Evolutionary conservation across 2,797 vertebrate species (phyloP).

Genomic region (Protonibea diacanthus): DNA sequence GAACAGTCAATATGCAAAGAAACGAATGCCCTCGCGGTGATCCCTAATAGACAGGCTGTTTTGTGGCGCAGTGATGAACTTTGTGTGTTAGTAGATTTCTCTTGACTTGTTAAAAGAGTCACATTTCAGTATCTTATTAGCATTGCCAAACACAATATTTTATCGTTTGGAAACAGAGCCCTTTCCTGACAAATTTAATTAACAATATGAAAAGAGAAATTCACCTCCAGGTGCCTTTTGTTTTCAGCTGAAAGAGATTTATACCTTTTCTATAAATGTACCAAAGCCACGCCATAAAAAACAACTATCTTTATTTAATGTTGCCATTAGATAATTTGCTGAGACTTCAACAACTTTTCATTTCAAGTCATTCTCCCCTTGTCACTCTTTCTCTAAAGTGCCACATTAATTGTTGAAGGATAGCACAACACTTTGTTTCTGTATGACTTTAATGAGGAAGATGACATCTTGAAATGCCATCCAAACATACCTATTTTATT

Average conservation of each 20-base stretch:
- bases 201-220: constrained; percentile 23
- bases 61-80: constrained; percentile 5
- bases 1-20: constrained; percentile 26
- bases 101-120: constrained; percentile 5
- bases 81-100: constrained; percentile 1
- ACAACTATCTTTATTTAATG: constrained; percentile 24
- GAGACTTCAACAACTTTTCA: constrained; percentile 22
- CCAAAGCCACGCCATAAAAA: constrained; percentile 14
- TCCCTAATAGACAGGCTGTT: constrained; percentile 12
- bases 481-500: neutral
- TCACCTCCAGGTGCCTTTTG: constrained; percentile 36
- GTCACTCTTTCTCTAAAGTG: constrained; percentile 3
- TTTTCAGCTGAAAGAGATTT: constrained; percentile 36
- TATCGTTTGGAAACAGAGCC: constrained; percentile 9
- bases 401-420: constrained; percentile 38
- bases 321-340: constrained; percentile 44
- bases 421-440: constrained; percentile 1
- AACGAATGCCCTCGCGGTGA: constrained; percentile 37
- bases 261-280: constrained; percentile 1
- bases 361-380: neutral
- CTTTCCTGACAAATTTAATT: constrained; percentile 23
- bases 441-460: constrained; percentile 39
- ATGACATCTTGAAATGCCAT: constrained; percentile 30
- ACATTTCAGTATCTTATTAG: constrained; percentile 21
- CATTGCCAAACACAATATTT: constrained; percentile 7